Evolutionary conservation across 2,888 invertebrate species (phyloP).

Genomic region (Epicampocera succincta): DNA sequence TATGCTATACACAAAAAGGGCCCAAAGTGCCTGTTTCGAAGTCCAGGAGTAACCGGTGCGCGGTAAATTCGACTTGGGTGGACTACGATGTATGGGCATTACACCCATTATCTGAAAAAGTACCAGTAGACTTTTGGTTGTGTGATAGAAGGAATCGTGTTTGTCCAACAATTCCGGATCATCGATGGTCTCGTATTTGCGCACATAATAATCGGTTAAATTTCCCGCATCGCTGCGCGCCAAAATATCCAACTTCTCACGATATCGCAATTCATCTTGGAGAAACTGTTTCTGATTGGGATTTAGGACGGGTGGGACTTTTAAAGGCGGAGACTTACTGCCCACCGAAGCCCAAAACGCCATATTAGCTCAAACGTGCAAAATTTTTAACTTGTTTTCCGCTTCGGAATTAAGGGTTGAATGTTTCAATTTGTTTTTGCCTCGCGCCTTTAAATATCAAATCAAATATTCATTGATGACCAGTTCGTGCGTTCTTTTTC

Average conservation of each 20-base stretch:
- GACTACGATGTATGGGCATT: slow-evolving; percentile 88
- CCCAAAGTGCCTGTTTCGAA: slow-evolving; percentile 86
- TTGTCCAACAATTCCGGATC: slow-evolving; percentile 85
- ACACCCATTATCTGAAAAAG: slow-evolving; percentile 89
- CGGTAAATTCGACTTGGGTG: slow-evolving; percentile 82
- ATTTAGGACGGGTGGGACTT: slow-evolving; percentile 80
- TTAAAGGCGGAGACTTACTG: slow-evolving; percentile 73
- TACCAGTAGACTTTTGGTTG: slow-evolving; percentile 87
- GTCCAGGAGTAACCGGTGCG: slow-evolving; percentile 85
- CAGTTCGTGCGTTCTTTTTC: background rate
- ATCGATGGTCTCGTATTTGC: slow-evolving; percentile 81
- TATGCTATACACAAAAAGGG: slow-evolving; percentile 84
- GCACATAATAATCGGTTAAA: slow-evolving; percentile 77
- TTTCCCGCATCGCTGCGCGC: slow-evolving; percentile 68
- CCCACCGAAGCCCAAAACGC: slow-evolving; percentile 78
- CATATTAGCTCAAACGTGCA: slow-evolving; percentile 70
- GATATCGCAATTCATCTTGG: slow-evolving; percentile 79
- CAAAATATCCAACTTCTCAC: slow-evolving; percentile 76
- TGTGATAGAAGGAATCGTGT: slow-evolving; percentile 87
- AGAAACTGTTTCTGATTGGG: slow-evolving; percentile 81
- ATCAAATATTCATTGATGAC: slow-evolving; percentile 44
- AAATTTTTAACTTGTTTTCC: background rate
- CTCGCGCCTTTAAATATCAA: slow-evolving; percentile 26
- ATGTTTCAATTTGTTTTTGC: background rate
- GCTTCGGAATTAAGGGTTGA: background rate